Base-by-base conservation (phyloP, 2,113 vertebrate genomes). In the Crotalus viridis region DNA sequence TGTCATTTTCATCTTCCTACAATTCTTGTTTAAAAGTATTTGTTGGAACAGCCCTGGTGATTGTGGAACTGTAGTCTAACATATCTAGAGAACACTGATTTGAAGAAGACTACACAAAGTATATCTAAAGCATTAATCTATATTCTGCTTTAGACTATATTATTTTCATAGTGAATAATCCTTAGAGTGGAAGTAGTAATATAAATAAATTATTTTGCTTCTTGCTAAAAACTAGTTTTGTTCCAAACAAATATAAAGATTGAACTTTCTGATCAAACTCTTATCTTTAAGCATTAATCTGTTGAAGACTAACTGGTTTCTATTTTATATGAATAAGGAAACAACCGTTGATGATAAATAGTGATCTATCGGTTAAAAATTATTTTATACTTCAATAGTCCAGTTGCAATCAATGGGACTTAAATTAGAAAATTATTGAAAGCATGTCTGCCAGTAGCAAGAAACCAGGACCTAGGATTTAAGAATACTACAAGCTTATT, bases 221-320 rank as follows among this genome's bases (percentile, higher is more conserved):
- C 1, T 52, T 0, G 90, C 90, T 91, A 88, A 17, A 94, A 94
- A 95, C 92, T 92, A 0, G 57, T 46, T 21, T 85, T 54, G 0
- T 33, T 90, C 91, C 87, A 95, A 54, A 28, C 90, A 93, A 26
- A 1, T 6, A 28, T 93, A 93, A 94, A 22, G 1, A 61, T 15
- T 69, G 46, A 33, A 54, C 28, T 54, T 81, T n/a, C 5, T 81
- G 64, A 57, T 86, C 22, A 57, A 57, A 91, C 10, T 9, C 54
- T 56, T 15, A 43, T 46, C n/a, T 56, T 85, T 56, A 43, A 57
- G 39, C 26, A 57, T 39, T 57, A 56, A 85, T 46, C 33, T 81
- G 19, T 28, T 90, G 48, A 90, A 85, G n/a, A 52, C 26, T 33
- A n/a, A 51, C 28, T 39, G 17, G 13, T 81, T 74, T 85, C 33